Evolutionary conservation across 1,140 invertebrate genomes (phyloP).

Genomic region (Bombyx mandarina): DNA sequence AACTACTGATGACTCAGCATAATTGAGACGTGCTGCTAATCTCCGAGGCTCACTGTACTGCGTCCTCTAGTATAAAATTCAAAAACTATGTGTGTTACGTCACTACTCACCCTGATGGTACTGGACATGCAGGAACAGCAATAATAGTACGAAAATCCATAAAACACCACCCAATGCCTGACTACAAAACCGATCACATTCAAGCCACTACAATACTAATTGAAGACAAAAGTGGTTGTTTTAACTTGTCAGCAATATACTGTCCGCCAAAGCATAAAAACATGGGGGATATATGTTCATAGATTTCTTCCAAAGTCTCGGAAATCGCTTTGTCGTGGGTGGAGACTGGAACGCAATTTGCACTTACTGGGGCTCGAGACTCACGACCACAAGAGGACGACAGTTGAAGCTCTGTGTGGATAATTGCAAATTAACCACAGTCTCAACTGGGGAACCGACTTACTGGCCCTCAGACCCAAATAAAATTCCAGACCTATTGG

Average conservation of each 20-base stretch:
- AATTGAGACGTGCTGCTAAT: no score
- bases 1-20: no score
- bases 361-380: conserved; percentile 45
- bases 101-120: no score
- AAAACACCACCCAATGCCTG: conserved; percentile 11
- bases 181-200: conserved; percentile 12
- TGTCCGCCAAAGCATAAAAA: conserved; percentile 21
- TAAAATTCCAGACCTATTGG: no score
- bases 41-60: no score
- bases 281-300: conserved; percentile 5
- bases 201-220: conserved; percentile 13
- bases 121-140: no score
- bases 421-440: conserved; percentile 18
- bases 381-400: conserved; percentile 14
- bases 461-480: conserved; percentile 47
- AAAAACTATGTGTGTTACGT: no score
- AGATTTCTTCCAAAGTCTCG: conserved; percentile 13
- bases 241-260: conserved; percentile 20
- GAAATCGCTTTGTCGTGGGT: conserved; percentile 14
- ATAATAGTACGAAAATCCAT: no score
- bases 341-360: conserved; percentile 63
- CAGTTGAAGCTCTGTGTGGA: conserved; percentile 28
- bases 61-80: no score
- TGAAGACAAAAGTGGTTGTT: conserved; percentile 7
- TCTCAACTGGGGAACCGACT: conserved; percentile 42